These are phyloP conservation scores for Apodemia mormo DNA, from an alignment of 2,888 invertebrate species.

Conservation along the genomic window DNA sequence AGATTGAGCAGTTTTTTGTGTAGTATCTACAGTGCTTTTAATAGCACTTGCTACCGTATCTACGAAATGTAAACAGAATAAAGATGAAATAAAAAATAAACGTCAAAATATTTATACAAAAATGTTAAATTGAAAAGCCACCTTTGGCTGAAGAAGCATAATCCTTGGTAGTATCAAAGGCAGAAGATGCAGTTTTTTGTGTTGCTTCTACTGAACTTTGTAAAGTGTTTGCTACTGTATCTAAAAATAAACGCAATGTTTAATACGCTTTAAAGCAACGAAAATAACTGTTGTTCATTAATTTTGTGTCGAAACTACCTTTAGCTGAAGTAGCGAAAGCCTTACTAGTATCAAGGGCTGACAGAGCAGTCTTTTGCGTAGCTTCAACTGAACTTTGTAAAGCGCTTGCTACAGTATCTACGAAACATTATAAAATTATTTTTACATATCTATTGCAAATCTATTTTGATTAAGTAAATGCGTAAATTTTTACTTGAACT, in stretches of 20 bases:
- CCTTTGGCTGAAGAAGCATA: slow-evolving; percentile 39
- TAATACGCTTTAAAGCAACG: not conserved
- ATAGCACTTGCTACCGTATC: slow-evolving; percentile 41
- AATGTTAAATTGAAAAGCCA: slow-evolving; percentile 12
- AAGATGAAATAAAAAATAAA: not conserved
- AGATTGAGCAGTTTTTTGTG: slow-evolving; percentile 43
- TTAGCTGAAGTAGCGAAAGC: slow-evolving; percentile 47
- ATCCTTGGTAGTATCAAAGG: slow-evolving; percentile 40
- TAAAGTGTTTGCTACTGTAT: slow-evolving; percentile 43
- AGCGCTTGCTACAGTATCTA: slow-evolving; percentile 57
- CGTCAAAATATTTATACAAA: not conserved
- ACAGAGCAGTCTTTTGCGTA: slow-evolving; percentile 53
- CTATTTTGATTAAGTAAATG: no score
- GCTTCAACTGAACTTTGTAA: slow-evolving; percentile 47
- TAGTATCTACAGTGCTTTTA: slow-evolving; percentile 44
- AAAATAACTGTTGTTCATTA: slow-evolving; percentile 11
- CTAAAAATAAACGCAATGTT: slow-evolving; percentile 36
- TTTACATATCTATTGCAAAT: slow-evolving; percentile 14
- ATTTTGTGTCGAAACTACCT: slow-evolving; percentile 38
- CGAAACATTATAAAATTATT: slow-evolving; percentile 38
- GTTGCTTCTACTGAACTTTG: slow-evolving; percentile 46
- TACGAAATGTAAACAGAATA: slow-evolving; percentile 26
- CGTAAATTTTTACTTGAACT: slow-evolving; percentile 1
- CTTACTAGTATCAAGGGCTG: slow-evolving; percentile 52
- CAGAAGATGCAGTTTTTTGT: slow-evolving; percentile 45